Conservation (phyloP, 1,140 invertebrate species). For the Heliconius melpomene region DNA sequence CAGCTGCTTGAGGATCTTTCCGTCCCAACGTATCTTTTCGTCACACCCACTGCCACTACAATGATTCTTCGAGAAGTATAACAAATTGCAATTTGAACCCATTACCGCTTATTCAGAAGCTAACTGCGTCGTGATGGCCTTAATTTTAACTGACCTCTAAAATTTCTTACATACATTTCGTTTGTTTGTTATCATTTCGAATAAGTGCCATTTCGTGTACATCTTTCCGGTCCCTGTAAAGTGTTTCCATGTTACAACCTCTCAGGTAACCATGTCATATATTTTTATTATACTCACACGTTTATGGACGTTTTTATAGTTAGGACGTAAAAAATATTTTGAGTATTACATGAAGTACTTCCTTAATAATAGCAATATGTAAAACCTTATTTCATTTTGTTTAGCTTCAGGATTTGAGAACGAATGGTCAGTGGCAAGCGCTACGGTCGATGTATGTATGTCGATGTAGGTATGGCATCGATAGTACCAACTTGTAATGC, state of each 20-base stretch:
- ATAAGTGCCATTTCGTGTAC: neutral
- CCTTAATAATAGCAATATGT: neutral
- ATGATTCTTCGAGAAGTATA: too few relatives aligned
- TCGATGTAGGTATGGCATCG: too few relatives aligned
- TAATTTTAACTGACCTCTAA: neutral
- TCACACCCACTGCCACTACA: too few relatives aligned
- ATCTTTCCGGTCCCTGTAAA: neutral
- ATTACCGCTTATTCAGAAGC: too few relatives aligned
- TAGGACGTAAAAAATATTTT: neutral
- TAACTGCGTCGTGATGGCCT: too few relatives aligned
- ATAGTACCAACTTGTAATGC: too few relatives aligned
- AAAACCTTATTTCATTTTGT: neutral
- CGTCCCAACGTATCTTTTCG: too few relatives aligned
- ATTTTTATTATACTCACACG: neutral
- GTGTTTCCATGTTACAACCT: neutral
- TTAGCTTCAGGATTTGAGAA: neutral
- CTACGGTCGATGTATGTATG: too few relatives aligned
- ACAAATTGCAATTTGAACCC: too few relatives aligned
- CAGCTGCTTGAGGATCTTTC: too few relatives aligned
- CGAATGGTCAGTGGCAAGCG: too few relatives aligned
- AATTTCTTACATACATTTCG: neutral
- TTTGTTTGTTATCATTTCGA: neutral
- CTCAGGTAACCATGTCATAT: neutral
- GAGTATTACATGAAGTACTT: neutral
- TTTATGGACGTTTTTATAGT: slow-evolving; percentile 1